phyloP scores from a whole-genome alignment of 2,888 invertebrate species.

The Thereva unica region DNA sequence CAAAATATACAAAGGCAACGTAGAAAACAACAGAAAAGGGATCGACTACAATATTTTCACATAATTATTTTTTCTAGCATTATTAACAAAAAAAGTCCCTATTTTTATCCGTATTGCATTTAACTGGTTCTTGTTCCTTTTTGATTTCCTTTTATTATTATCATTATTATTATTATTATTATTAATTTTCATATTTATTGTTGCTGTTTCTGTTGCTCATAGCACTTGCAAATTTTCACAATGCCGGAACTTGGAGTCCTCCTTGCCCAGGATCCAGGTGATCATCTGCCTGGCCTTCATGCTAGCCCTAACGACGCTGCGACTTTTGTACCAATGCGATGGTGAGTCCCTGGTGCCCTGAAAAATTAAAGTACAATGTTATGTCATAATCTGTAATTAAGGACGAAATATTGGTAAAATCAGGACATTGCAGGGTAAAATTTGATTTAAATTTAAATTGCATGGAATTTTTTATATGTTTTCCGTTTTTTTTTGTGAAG shows the following conservation, averaged over 20 bases:
- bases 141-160: too few species aligned
- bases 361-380: constrained; percentile 13
- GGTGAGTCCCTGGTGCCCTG: constrained; percentile 61
- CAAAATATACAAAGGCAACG: constrained; percentile 25
- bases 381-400: constrained; percentile 9
- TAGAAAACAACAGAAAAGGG: constrained; percentile 12
- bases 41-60: too few species aligned
- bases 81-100: too few species aligned
- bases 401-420: constrained; percentile 5
- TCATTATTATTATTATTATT: neutral
- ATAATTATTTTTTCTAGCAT: too few species aligned
- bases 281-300: constrained; percentile 90
- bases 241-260: constrained; percentile 89
- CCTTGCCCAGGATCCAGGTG: constrained; percentile 88
- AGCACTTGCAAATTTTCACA: constrained; percentile 88
- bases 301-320: constrained; percentile 82
- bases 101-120: too few species aligned
- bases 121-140: too few species aligned
- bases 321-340: constrained; percentile 82
- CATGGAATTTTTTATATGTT: neutral
- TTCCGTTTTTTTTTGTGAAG: too few species aligned
- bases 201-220: constrained; percentile 59
- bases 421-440: neutral
- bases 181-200: neutral
- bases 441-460: constrained; percentile 26